Percentiles rank a stretch among this genome's conserved stretches.
These are phyloP conservation scores for Hirundo rustica DNA, from an alignment of 2,797 vertebrate genomes.

Conservation along the genomic window DNA sequence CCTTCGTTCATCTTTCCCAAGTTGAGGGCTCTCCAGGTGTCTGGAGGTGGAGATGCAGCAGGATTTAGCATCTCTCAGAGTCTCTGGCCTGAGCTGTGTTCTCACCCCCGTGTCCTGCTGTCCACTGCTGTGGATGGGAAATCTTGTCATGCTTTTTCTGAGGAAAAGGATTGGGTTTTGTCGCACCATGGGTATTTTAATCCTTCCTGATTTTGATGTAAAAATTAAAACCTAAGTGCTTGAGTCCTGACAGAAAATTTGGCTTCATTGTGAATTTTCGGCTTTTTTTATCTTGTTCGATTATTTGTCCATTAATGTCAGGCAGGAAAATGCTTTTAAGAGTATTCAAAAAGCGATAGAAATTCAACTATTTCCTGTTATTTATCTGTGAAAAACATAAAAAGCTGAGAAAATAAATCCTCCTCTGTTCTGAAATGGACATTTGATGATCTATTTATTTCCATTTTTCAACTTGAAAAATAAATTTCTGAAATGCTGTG, in stretches of 20 bases:
- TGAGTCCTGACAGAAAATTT: not conserved
- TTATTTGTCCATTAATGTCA: not conserved
- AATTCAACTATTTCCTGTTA: not conserved
- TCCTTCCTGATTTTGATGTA: not conserved
- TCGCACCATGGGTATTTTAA: not conserved
- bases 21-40: not conserved
- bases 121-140: not conserved
- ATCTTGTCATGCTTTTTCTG: not conserved
- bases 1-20: rapidly evolving
- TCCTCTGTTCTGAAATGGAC: not conserved
- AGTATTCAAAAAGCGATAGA: not conserved
- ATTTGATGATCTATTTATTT: not conserved
- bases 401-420: not conserved
- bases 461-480: not conserved
- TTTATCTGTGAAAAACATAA: not conserved
- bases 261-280: not conserved
- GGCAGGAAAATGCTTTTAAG: not conserved
- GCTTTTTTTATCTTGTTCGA: not conserved
- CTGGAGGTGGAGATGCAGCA: not conserved
- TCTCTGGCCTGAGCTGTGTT: rapidly evolving
- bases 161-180: not conserved
- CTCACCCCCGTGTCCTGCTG: rapidly evolving
- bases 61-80: not conserved
- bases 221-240: not conserved
- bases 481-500: not conserved